phyloP scores from a whole-genome alignment of 37 sponge, comb jelly and placozoan genomes.

The Ianthella basta region DNA sequence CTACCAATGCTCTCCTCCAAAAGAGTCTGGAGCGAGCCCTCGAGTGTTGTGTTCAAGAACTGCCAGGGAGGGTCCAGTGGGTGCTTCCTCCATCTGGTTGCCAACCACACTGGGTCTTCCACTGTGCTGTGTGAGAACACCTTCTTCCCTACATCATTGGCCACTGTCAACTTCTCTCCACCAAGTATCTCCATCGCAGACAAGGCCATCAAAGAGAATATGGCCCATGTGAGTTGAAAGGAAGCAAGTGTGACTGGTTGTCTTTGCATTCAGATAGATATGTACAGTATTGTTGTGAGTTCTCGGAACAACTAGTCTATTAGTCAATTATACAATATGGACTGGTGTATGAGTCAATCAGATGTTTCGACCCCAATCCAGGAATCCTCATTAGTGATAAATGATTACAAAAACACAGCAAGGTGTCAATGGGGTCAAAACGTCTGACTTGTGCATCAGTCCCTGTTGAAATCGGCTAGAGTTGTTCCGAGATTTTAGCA shows the following conservation, averaged over 20 bases:
- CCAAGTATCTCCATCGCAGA: slow-evolving; percentile 45
- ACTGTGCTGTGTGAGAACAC: slow-evolving; percentile 46
- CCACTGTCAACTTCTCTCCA: slow-evolving; percentile 42
- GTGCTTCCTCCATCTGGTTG: neutral
- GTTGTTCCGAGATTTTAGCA: no score
- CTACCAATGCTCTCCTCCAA: slow-evolving; percentile 41
- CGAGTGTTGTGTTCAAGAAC: slow-evolving; percentile 38
- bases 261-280: neutral
- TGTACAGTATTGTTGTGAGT: slow-evolving; percentile 8
- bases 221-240: neutral
- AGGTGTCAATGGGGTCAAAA: no score
- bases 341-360: no score
- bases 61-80: neutral
- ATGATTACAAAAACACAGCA: no score
- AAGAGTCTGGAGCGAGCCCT: slow-evolving; percentile 40
- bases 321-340: no score
- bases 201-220: neutral
- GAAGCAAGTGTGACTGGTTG: neutral
- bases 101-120: neutral
- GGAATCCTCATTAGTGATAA: no score
- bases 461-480: no score
- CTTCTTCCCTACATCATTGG: slow-evolving; percentile 64
- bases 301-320: no score
- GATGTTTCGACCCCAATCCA: no score
- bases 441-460: no score